These are phyloP conservation scores for Machaerirhynchus nigripectus DNA, from an alignment of 2,113 vertebrate genomes.

Conservation along the genomic window DNA sequence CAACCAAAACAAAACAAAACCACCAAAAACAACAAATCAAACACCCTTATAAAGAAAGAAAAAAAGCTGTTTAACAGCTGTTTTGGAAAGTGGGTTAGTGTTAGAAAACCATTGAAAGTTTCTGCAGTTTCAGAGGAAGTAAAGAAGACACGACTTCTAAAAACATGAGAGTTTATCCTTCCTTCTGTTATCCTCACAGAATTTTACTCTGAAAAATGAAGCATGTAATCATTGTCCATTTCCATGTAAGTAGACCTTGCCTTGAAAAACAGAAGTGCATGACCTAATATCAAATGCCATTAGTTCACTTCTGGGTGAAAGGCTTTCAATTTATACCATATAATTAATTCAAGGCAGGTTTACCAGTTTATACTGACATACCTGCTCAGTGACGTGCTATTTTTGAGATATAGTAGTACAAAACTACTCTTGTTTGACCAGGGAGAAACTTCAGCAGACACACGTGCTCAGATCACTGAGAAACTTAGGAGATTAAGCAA, in stretches of 20 bases:
- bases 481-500: neutral
- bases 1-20: neutral
- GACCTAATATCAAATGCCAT: neutral
- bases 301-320: neutral
- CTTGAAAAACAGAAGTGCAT: neutral
- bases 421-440: neutral
- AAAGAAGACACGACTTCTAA: neutral
- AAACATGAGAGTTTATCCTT: neutral
- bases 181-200: neutral
- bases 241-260: neutral
- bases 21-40: neutral
- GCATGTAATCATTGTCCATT: neutral
- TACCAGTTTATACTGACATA: neutral
- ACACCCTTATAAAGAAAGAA: neutral
- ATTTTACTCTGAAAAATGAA: neutral
- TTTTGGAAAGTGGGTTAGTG: neutral
- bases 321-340: neutral
- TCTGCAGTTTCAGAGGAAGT: neutral
- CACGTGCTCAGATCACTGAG: neutral
- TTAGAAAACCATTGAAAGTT: neutral
- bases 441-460: neutral
- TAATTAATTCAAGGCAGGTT: neutral
- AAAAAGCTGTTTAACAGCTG: neutral
- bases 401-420: neutral
- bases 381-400: neutral